Evolutionary conservation across 2,888 invertebrate genomes (phyloP).

Genomic region (Sarcophaga rosellei): DNA sequence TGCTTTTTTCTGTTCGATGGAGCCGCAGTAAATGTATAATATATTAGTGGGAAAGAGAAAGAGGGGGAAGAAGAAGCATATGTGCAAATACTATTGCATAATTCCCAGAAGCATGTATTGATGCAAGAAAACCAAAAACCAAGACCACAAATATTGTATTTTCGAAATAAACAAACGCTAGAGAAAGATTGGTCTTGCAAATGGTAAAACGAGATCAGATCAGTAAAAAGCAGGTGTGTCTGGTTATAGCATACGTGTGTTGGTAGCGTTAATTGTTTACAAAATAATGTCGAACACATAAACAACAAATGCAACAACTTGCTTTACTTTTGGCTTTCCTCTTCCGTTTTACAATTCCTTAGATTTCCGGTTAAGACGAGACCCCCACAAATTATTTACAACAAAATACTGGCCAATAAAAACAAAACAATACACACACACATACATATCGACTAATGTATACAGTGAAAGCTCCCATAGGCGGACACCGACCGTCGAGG

Average conservation of each 20-base stretch:
- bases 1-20: not conserved
- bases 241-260: not conserved
- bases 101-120: not conserved
- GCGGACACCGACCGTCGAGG: no score
- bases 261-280: not conserved
- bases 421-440: not conserved
- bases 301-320: slow-evolving; percentile 14
- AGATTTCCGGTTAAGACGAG: slow-evolving; percentile 4
- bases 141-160: slow-evolving; percentile 53
- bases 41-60: no score
- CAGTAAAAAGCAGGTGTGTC: no score
- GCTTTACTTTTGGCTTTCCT: not conserved
- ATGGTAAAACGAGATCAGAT: not conserved
- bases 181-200: not conserved
- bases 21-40: no score
- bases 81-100: slow-evolving; percentile 10
- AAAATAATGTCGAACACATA: not conserved
- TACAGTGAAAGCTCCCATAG: no score
- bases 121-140: slow-evolving; percentile 13
- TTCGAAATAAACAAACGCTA: slow-evolving; percentile 12
- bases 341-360: slow-evolving; percentile 33
- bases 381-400: slow-evolving; percentile 45
- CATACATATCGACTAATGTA: not conserved
- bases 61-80: slow-evolving; percentile 1
- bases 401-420: slow-evolving; percentile 4